Evolutionary conservation across 2,797 vertebrate genomes (phyloP).

Genomic region (Eidolon dupreanum): DNA sequence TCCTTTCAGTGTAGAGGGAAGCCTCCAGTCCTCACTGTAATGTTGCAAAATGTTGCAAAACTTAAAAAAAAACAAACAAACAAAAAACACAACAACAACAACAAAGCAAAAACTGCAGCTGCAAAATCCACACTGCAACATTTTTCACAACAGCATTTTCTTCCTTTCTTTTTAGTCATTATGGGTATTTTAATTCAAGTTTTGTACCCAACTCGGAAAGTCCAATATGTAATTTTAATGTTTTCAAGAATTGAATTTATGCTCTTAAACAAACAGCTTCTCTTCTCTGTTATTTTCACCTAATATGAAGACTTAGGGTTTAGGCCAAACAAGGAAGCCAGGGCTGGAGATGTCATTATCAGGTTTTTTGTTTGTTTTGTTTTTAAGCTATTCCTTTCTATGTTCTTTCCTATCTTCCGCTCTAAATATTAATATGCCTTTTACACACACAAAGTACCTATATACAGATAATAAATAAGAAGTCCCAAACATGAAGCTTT

Average conservation of each 20-base stretch:
- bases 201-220: background rate
- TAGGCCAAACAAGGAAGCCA: background rate
- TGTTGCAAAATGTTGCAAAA: background rate
- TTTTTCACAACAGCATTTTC: background rate
- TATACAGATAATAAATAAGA: slow-evolving; percentile 70
- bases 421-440: slow-evolving; percentile 76
- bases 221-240: slow-evolving; percentile 53
- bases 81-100: background rate
- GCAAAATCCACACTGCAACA: background rate
- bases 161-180: background rate
- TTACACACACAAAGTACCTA: slow-evolving; percentile 33
- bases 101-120: background rate
- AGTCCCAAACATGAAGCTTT: slow-evolving; percentile 75
- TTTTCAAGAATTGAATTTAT: slow-evolving; percentile 10
- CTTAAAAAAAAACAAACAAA: background rate
- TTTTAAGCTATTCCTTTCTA: slow-evolving; percentile 11
- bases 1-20: background rate
- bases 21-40: background rate
- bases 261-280: background rate
- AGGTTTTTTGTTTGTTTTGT: no score
- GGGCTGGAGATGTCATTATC: background rate
- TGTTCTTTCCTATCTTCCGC: slow-evolving; percentile 14
- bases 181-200: background rate
- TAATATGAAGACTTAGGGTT: background rate
- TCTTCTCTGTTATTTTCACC: slow-evolving; percentile 33